Conservation (phyloP, 2,888 invertebrate species). For the Amphiduros pacificus region DNA sequence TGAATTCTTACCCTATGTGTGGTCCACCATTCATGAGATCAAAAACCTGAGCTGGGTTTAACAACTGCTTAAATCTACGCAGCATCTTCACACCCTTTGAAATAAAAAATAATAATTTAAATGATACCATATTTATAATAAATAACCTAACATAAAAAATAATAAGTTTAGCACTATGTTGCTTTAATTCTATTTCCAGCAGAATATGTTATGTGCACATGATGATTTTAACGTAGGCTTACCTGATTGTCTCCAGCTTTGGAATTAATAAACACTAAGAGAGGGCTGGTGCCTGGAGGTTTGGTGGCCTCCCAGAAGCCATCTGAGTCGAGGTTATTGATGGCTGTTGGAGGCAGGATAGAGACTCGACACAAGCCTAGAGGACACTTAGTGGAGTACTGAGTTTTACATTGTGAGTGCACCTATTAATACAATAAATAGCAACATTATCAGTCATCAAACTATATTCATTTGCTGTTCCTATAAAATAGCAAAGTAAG, state of each 20-base stretch:
- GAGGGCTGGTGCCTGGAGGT: slow-evolving; percentile 70
- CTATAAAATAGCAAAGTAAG: no score
- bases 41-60: slow-evolving; percentile 97
- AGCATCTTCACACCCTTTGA: slow-evolving; percentile 84
- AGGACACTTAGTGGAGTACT: slow-evolving; percentile 77
- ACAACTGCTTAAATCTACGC: slow-evolving; percentile 87
- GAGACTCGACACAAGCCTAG: slow-evolving; percentile 87
- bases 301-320: slow-evolving; percentile 89
- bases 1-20: slow-evolving; percentile 59
- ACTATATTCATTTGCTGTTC: no score
- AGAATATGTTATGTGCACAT: no score
- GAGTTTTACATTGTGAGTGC: slow-evolving; percentile 87
- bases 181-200: no score
- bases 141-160: no score
- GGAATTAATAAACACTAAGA: slow-evolving; percentile 96
- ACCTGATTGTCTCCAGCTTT: slow-evolving; percentile 95
- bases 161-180: no score
- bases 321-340: slow-evolving; percentile 83
- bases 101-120: not conserved
- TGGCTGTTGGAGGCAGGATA: slow-evolving; percentile 89
- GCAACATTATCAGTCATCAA: no score
- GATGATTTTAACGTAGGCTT: no score
- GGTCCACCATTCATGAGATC: slow-evolving; percentile 85
- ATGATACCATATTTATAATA: not conserved
- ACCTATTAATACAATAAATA: slow-evolving; percentile 61